Evolutionary conservation across 2,888 invertebrate genomes (phyloP), one percentile per base, ranked within the genome.

Genomic region (Alloscopus bannaensis): DNA sequence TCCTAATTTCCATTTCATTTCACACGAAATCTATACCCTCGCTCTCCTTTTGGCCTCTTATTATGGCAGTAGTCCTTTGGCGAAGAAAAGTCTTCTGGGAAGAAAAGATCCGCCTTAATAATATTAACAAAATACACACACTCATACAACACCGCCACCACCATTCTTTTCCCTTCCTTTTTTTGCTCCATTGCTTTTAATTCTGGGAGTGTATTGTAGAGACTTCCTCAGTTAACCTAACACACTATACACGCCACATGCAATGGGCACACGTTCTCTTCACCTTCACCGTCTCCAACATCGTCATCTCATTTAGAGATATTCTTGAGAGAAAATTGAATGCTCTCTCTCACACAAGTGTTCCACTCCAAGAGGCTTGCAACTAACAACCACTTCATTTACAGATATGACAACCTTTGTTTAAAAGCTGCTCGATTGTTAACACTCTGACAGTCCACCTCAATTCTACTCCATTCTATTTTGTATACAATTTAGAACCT

Each of bases 1-100:
- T 40, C 47, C 72, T 72, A 62, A 72, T 72, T 72, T 72, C 52
- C 64, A 72, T 55, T 64, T 72, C 72, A 72, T 72, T 72, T 64
- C 72, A 72, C 62, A 64, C 55, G 71, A 71, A 20, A 24, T 16
- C 52, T 22, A 20, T 52, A 2, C 20, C 6, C 52, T 22, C 24
- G 3, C 20, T 22, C 52, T 22, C 24, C n/a, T n/a, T n/a, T n/a
- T n/a, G n/a, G n/a, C n/a, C n/a, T n/a, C n/a, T n/a, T n/a, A n/a
- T n/a, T n/a, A n/a, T 22, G 47, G 47, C 6, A 36, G 36, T 36
- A 13, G 36, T 6, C 6, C 47, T 18, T n/a, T 8, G 24, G 52
- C 3, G 52, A 24, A 22, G 13, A 36, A 36, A 36, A 13, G 36
- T 36, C 13, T 6, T 8, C 8, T 13, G 6, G 36, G 36, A 36